Evolutionary conservation across 2,888 invertebrate genomes (phyloP), one percentile per base, ranked within the genome.

Genomic region (Limnephilus rhombicus): DNA sequence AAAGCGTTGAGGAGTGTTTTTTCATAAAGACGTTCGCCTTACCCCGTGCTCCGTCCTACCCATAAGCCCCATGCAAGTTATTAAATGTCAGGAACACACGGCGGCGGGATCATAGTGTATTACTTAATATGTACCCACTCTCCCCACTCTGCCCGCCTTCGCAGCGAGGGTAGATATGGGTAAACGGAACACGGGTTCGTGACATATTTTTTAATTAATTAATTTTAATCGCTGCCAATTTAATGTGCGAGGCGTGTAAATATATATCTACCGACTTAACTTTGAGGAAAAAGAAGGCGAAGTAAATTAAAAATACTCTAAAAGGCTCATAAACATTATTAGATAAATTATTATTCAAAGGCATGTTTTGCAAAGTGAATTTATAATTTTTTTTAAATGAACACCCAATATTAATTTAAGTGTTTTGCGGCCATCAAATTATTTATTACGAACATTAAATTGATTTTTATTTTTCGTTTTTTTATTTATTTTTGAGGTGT

Each of bases 81-180:
- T 93, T 93, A 93, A 93, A 93, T 92, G 93, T 93, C 93, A 92
- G 82, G 90, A 92, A 85, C 93, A 93, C 90, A 92, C 92, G 92
- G 93, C 85, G 91, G 86, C 81, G 87, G 87, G 91, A 87, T 92
- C 89, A 89, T 92, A 90, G 82, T 92, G 92, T 92, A 90, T 90
- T 90, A 92, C 85, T 90, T 92, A 90, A 91, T 91, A 89, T 89
- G 89, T 91, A 89, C 53, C 34, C 18, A 89, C 82, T 83, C 81
- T 82, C 82, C 31, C 68, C 68, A 68, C 68, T 68, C 68, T 68
- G 24, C 68, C 68, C 68, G 68, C 68, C 83, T 81, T 82, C 45
- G 2, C 31, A n/a, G 41, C 12, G n/a, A 90, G 89, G 89, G 80
- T 31, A 34, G n/a, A 34, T 31, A 24, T n/a, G 31, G 89, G 89